Percentiles rank a stretch among this genome's conserved stretches.
Conservation (phyloP, 1,140 invertebrate species). For the Coboldia fuscipes region DNA sequence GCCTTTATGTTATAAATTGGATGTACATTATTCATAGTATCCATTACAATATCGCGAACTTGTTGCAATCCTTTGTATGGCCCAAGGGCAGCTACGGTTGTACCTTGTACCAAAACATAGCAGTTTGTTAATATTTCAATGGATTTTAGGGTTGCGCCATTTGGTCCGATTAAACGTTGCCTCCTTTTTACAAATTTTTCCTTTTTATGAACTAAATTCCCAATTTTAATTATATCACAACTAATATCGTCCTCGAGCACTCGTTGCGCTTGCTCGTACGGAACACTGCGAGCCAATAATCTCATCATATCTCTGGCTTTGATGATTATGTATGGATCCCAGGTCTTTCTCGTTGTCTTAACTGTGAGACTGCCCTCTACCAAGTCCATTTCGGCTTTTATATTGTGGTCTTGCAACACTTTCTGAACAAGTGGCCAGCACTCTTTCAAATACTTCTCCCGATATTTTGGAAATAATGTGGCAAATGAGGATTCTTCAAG, state of each 20-base stretch:
- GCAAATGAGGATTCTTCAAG: slow-evolving; percentile 49
- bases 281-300: slow-evolving; percentile 84
- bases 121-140: slow-evolving; percentile 96
- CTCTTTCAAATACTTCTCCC: slow-evolving; percentile 91
- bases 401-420: slow-evolving; percentile 45
- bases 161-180: slow-evolving; percentile 87
- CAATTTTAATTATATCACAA: slow-evolving; percentile 96
- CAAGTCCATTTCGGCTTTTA: slow-evolving; percentile 85
- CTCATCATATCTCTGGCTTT: slow-evolving; percentile 95
- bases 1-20: slow-evolving; percentile 99
- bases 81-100: slow-evolving; percentile 91
- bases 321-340: slow-evolving; percentile 95
- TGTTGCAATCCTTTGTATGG: slow-evolving; percentile 88
- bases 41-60: slow-evolving; percentile 78
- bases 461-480: slow-evolving; percentile 52
- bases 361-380: slow-evolving; percentile 92
- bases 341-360: slow-evolving; percentile 88
- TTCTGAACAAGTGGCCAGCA: slow-evolving; percentile 91
- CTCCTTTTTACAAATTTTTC: slow-evolving; percentile 92
- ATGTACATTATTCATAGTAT: slow-evolving; percentile 98
- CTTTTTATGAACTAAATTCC: slow-evolving; percentile 70
- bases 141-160: slow-evolving; percentile 92
- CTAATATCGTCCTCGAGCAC: slow-evolving; percentile 77
- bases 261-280: slow-evolving; percentile 79
- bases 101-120: slow-evolving; percentile 92